Evolutionary conservation across 92 coral and sea anemone species (phyloP), one percentile per base, ranked within the genome.

Genomic region (Porites rus): DNA sequence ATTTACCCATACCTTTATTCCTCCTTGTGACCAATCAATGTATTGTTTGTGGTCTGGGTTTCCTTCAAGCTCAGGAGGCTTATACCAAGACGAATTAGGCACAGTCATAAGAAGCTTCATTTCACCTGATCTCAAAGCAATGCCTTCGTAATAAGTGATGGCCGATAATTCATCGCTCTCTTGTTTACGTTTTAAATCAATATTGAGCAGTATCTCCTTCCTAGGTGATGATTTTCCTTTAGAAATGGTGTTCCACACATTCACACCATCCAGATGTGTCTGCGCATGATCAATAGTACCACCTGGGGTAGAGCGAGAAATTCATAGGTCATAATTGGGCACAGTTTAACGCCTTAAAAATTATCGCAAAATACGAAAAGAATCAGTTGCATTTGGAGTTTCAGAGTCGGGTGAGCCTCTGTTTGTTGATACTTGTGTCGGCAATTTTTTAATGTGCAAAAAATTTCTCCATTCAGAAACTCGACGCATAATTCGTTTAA

Each of bases 191-290:
- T 63, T 31, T 65, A 88, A 50, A 76, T 92, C 95, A 66, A 92
- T 93, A 79, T 93, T 93, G 80, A 90, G 96, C 19, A 93, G 96
- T 75, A 93, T 93, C 68, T 93, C 96, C 69, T 73, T 79, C 76
- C 96, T 93, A 28, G 96, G 93, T 12, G 95, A 92, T n/a, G 96
- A 93, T 62, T 78, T 73, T 24, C 91, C 96, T 21, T 69, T 63
- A 11, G 96, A 90, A 64, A 93, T 87, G 7, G 96, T 77, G 50
- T 93, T 74, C 96, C 96, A 93, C 43, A 93, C 93, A 65, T 93
- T 63, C 77, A 78, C 60, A 8, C 96, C 96, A 73, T 93, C 96
- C 69, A 93, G 73, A 3, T 89, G 87, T 38, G 80, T 2, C 7
- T 71, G 51, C 18, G 17, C 73, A 66, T 69, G 20, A 14, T 66